A percentile compares a stretch with the other conserved stretches of the same genome.
These are phyloP conservation scores for Drosophila nigrodunni DNA, from an alignment of 1,140 invertebrate species.

Conservation along the genomic window DNA sequence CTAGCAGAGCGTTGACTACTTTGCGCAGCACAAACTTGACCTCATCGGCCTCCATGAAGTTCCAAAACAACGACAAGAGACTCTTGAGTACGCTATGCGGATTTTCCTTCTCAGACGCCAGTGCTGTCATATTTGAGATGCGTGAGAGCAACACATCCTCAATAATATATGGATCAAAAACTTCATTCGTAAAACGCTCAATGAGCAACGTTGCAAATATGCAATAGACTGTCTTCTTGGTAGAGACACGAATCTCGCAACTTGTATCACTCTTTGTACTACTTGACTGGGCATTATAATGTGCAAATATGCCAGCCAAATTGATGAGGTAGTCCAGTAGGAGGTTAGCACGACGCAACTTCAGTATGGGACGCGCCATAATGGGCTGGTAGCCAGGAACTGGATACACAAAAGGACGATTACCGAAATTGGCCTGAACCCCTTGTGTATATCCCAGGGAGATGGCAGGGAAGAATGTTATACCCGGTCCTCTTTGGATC, in stretches of 20 bases:
- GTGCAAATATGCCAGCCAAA: conserved; percentile 85
- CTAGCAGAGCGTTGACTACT: conserved; percentile 86
- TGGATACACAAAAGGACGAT: conserved; percentile 89
- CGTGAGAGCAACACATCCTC: conserved; percentile 85
- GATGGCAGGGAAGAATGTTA: conserved; percentile 92
- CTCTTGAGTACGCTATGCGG: conserved; percentile 63
- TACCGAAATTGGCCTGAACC: conserved; percentile 92
- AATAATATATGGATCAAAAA: conserved; percentile 86
- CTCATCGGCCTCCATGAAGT: conserved; percentile 88
- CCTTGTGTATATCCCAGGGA: conserved; percentile 91
- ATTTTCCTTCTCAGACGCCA: conserved; percentile 58
- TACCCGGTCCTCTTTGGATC: conserved; percentile 89
- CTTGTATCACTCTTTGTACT: neutral
- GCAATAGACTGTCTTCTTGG: conserved; percentile 85
- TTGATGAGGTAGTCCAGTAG: conserved; percentile 87
- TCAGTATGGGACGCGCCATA: conserved; percentile 87
- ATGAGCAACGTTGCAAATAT: conserved; percentile 86
- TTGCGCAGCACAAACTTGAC: conserved; percentile 88
- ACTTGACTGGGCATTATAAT: conserved; percentile 52
- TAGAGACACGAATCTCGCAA: conserved; percentile 65
- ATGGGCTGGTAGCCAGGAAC: conserved; percentile 89
- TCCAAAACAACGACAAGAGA: conserved; percentile 87
- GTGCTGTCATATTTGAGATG: conserved; percentile 84
- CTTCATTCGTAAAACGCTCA: conserved; percentile 86
- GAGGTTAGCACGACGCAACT: conserved; percentile 86